These are phyloP conservation scores for Eurystomus glaucurus DNA, from an alignment of 2,797 vertebrate species.

Conservation along the genomic window DNA sequence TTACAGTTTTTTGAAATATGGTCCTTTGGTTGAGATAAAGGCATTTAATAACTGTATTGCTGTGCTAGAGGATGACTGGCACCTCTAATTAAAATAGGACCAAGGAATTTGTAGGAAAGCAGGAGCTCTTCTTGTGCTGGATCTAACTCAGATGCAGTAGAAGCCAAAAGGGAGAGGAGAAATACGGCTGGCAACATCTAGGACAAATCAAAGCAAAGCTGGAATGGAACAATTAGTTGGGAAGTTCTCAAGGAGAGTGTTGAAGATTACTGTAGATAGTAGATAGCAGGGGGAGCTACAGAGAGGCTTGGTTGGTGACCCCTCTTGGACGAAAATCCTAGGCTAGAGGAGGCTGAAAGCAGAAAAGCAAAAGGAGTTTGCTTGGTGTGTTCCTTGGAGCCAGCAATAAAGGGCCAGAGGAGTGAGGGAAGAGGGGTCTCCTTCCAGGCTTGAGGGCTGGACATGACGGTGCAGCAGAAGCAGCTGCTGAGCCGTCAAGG, in stretches of 20 bases:
- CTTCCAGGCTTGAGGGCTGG: background rate
- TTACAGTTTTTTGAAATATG: background rate
- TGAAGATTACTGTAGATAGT: background rate
- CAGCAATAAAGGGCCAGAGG: background rate
- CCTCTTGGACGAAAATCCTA: background rate
- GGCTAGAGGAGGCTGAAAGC: background rate
- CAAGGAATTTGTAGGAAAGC: background rate
- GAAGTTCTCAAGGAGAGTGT: background rate
- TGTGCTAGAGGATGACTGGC: background rate
- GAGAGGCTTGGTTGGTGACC: background rate
- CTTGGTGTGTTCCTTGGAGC: background rate
- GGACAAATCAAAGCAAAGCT: background rate
- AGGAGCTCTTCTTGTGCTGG: background rate
- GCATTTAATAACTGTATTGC: background rate
- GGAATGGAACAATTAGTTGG: background rate
- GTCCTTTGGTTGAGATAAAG: background rate
- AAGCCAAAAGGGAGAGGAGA: background rate
- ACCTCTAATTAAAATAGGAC: background rate
- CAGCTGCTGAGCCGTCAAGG: background rate
- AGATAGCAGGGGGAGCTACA: background rate
- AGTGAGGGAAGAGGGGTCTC: background rate
- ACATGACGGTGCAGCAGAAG: background rate
- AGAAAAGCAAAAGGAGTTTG: background rate
- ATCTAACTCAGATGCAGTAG: background rate
- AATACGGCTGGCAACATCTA: background rate